Conservation (phyloP, 2,888 invertebrate genomes). For the Linyphia triangularis region DNA sequence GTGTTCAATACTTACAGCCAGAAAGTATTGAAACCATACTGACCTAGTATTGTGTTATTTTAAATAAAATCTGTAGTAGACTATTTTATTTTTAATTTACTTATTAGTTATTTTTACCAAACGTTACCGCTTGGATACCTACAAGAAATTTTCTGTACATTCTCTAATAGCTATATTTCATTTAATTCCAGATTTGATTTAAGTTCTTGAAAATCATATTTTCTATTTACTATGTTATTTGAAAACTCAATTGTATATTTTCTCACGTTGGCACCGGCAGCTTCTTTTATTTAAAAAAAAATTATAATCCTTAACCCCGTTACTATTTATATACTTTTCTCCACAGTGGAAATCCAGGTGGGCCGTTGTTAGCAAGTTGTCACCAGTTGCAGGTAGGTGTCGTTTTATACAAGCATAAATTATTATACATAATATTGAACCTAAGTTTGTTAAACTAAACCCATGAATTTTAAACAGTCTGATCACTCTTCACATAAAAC, state of each 20-base stretch:
- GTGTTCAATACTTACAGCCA: too few relatives aligned
- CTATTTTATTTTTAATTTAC: too few relatives aligned
- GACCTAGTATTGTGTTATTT: too few relatives aligned
- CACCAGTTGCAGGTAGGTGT: constrained; percentile 92
- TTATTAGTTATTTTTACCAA: not conserved
- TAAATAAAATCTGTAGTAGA: too few relatives aligned
- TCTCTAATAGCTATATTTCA: not conserved
- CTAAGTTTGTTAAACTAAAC: too few relatives aligned
- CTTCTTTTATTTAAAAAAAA: not conserved
- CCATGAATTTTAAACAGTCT: too few relatives aligned
- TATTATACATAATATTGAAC: too few relatives aligned
- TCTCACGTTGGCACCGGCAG: constrained; percentile 23
- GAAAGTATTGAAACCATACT: too few relatives aligned
- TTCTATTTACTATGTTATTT: too few relatives aligned
- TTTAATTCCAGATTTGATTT: not conserved
- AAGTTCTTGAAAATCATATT: too few relatives aligned
- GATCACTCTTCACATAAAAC: too few relatives aligned
- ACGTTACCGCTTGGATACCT: not conserved
- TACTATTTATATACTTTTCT: constrained; percentile 7
- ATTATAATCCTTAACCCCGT: not conserved
- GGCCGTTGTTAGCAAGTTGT: constrained; percentile 93
- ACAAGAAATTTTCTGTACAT: not conserved
- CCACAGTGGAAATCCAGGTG: constrained; percentile 93
- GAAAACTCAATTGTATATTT: not conserved
- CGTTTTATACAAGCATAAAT: not conserved